These are phyloP conservation scores for Regulus satrapa DNA, from an alignment of 2,113 vertebrate genomes.

Conservation along the genomic window DNA sequence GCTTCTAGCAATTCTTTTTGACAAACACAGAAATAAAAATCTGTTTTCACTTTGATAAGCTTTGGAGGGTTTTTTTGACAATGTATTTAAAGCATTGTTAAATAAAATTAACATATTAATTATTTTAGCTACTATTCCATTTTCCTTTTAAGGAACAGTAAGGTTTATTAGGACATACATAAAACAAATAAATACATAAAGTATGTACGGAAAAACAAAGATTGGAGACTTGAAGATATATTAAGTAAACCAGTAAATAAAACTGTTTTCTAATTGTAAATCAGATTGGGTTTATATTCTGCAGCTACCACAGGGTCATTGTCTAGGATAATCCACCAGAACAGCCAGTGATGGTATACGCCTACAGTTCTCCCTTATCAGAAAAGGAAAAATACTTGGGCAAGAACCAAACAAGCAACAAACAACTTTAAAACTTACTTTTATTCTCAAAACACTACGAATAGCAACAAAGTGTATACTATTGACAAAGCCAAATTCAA, in stretches of 20 bases:
- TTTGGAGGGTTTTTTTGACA: neutral
- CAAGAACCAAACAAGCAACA: slow-evolving; percentile 57
- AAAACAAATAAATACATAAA: neutral
- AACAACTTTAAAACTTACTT: slow-evolving; percentile 25
- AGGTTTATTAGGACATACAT: neutral
- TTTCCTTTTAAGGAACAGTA: neutral
- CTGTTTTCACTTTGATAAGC: neutral
- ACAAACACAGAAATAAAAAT: neutral
- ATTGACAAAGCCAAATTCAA: neutral
- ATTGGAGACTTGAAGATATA: neutral
- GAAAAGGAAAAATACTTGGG: neutral
- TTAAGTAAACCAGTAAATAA: slow-evolving; percentile 5
- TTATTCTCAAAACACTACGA: slow-evolving; percentile 5
- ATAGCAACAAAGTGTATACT: neutral
- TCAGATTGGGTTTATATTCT: neutral
- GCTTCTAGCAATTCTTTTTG: neutral
- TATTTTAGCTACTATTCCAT: neutral
- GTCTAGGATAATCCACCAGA: slow-evolving; percentile 70
- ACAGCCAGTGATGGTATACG: slow-evolving; percentile 33
- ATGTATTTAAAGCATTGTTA: neutral
- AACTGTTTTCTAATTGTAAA: slow-evolving; percentile 8
- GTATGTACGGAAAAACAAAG: neutral
- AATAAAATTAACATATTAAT: neutral
- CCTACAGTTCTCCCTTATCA: slow-evolving; percentile 49
- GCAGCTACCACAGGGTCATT: slow-evolving; percentile 71